phyloP scores from a whole-genome alignment of 2,888 invertebrate species.

The Coelinius sp. region DNA sequence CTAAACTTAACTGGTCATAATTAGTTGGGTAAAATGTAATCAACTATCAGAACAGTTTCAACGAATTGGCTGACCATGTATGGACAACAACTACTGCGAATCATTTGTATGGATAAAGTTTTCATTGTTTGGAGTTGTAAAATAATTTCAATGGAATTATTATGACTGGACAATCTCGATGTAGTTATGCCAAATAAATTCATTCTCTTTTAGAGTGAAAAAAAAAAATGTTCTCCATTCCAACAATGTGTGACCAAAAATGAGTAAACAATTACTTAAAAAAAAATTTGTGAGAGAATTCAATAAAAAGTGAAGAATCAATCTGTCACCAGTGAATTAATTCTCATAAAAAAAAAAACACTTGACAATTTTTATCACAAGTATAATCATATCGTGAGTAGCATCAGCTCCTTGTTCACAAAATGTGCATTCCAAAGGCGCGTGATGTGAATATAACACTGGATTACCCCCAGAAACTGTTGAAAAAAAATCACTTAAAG shows the following conservation, averaged over 20 bases:
- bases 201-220: neutral
- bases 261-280: too few species aligned
- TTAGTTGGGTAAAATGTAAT: neutral
- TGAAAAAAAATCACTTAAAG: slow-evolving; percentile 8
- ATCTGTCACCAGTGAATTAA: too few species aligned
- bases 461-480: slow-evolving; percentile 3
- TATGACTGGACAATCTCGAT: neutral
- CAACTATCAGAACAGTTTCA: neutral
- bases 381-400: neutral
- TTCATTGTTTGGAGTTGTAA: neutral
- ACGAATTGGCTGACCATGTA: neutral
- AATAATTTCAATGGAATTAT: neutral
- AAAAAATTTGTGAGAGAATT: too few species aligned
- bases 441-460: slow-evolving; percentile 9
- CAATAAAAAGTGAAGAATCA: neutral
- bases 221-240: neutral
- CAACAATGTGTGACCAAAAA: neutral
- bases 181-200: neutral
- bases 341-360: too few species aligned
- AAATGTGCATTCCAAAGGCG: neutral
- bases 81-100: neutral
- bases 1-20: neutral
- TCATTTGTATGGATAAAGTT: neutral
- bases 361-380: neutral
- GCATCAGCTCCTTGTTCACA: neutral